These are phyloP conservation scores for Lepidocyrtinus sp. DNA, from an alignment of 2,888 invertebrate genomes.

Conservation along the genomic window DNA sequence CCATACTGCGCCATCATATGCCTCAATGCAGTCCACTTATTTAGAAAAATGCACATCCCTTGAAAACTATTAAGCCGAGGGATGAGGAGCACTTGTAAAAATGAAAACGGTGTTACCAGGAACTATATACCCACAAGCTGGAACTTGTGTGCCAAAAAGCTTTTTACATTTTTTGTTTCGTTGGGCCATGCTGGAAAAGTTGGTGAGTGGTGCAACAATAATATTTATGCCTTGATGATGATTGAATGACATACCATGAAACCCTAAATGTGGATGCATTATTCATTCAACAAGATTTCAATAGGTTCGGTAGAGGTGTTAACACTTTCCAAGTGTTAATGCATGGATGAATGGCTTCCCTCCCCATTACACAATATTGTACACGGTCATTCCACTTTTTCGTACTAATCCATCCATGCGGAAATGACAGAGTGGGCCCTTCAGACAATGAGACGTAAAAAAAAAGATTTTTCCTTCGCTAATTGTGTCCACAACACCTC, in stretches of 20 bases:
- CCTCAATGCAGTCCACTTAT: too few relatives aligned
- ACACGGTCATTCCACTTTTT: constrained; percentile 1
- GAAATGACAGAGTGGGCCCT: constrained; percentile 62
- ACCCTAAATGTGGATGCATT: constrained; percentile 22
- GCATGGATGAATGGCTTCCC: constrained; percentile 25
- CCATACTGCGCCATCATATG: too few relatives aligned
- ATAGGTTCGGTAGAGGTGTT: constrained; percentile 26
- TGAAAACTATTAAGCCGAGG: too few relatives aligned
- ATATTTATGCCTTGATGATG: constrained; percentile 36
- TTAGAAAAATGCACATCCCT: too few relatives aligned
- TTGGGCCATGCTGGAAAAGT: background rate
- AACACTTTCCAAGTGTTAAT: constrained; percentile 32
- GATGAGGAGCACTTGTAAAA: constrained; percentile 28
- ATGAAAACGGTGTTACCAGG: too few relatives aligned
- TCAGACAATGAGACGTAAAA: constrained; percentile 38
- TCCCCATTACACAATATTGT: background rate
- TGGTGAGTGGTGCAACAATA: constrained; percentile 29
- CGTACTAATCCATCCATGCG: constrained; percentile 40
- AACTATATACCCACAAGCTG: too few relatives aligned
- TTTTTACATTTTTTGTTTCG: background rate
- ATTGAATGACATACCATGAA: constrained; percentile 29
- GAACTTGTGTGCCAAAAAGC: too few relatives aligned
- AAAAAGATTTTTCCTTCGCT: constrained; percentile 32
- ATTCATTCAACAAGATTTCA: background rate
- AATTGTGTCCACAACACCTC: constrained; percentile 55